Evolutionary conservation across 1,140 invertebrate species (phyloP).

Genomic region (Trachelipus rathkii): DNA sequence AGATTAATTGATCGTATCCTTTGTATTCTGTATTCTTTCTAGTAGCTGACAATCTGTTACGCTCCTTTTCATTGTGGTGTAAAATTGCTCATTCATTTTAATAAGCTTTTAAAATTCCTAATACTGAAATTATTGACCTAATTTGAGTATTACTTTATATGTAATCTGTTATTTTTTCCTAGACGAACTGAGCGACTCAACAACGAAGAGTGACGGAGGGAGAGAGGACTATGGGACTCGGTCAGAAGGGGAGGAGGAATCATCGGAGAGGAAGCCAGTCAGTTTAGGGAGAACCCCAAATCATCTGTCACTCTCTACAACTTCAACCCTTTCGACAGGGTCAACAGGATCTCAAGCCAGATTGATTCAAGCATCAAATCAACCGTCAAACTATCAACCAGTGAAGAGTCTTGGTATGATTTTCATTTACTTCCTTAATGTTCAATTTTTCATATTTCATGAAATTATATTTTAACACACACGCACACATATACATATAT

Average conservation of each 20-base stretch:
- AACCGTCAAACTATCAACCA: conserved; percentile 81
- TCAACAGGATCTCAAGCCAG: conserved; percentile 88
- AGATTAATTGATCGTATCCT: too few relatives aligned
- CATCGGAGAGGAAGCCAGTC: conserved; percentile 55
- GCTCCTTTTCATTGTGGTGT: too few relatives aligned
- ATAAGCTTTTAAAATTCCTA: too few relatives aligned
- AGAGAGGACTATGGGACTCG: conserved; percentile 61
- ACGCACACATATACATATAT: neutral
- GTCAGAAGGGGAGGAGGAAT: conserved; percentile 82
- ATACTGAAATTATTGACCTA: too few relatives aligned
- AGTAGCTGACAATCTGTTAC: too few relatives aligned
- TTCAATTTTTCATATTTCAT: neutral
- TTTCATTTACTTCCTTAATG: neutral
- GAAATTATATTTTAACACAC: neutral
- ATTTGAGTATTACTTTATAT: too few relatives aligned
- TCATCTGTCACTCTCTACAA: conserved; percentile 85
- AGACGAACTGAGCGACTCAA: conserved; percentile 47
- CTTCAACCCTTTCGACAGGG: conserved; percentile 86
- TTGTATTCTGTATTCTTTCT: too few relatives aligned
- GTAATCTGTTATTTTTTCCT: conserved; percentile 29
- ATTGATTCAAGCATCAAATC: conserved; percentile 87
- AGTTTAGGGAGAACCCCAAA: conserved; percentile 76
- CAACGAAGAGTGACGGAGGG: conserved; percentile 46
- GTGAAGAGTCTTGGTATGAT: conserved; percentile 37
- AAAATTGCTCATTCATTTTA: too few relatives aligned